These are phyloP conservation scores for Byasa hedistus DNA, from an alignment of 2,888 invertebrate genomes.

Conservation along the genomic window DNA sequence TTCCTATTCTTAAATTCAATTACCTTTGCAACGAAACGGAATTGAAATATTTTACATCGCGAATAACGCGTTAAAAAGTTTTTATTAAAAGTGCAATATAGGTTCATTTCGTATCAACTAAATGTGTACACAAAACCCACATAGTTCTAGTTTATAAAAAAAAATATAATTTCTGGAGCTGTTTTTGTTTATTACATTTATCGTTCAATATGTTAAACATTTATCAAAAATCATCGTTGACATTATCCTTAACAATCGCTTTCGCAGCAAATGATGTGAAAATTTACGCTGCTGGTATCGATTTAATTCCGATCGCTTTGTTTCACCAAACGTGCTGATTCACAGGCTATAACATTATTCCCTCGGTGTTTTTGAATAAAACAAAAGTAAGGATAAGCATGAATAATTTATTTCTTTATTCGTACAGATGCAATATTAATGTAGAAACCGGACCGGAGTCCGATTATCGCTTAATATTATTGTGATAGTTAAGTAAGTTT, in stretches of 20 bases:
- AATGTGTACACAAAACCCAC: not conserved
- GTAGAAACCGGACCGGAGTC: not conserved
- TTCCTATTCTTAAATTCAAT: constrained; percentile 23
- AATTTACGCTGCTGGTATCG: constrained; percentile 21
- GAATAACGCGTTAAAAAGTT: not conserved
- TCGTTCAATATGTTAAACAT: not conserved
- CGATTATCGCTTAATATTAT: not conserved
- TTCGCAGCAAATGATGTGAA: constrained; percentile 20
- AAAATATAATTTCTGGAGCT: too few species aligned
- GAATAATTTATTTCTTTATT: not conserved
- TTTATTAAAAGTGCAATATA: not conserved
- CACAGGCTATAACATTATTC: not conserved
- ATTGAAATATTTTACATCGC: constrained; percentile 14
- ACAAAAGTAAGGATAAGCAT: not conserved
- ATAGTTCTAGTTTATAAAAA: too few species aligned
- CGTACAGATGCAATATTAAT: not conserved
- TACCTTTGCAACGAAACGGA: constrained; percentile 22
- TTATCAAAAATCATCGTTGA: not conserved
- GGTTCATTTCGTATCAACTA: not conserved
- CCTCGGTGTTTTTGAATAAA: constrained; percentile 2
- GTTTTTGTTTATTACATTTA: too few species aligned
- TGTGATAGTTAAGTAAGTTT: not conserved
- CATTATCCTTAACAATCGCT: not conserved
- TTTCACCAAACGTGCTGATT: constrained; percentile 9
- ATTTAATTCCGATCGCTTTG: constrained; percentile 10